Base-by-base conservation (phyloP, 2,888 invertebrate species). In the Hydroisotoma schaefferi region DNA sequence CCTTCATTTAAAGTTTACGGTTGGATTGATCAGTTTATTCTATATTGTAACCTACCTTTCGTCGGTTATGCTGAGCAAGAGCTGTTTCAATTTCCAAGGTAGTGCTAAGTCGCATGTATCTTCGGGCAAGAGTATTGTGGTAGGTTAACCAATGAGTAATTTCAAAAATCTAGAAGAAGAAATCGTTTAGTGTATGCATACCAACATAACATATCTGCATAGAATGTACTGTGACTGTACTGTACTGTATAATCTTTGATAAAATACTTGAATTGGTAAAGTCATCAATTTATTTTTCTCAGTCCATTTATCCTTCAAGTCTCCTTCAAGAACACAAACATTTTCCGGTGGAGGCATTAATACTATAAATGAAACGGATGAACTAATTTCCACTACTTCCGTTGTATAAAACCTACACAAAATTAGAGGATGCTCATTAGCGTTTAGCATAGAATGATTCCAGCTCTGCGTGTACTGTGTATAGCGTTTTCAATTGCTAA, bases 81-180 rank as follows among this genome's bases (percentile, higher is more conserved):
- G 90, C 87, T 0, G 90, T 87, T 74, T 97, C 95, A 75, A 94
- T 80, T 78, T 99, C 98, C 60, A 98, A 78, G 60, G 94, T 88
- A 73, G 94, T 93, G 72, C 94, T 95, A 18, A 98, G 81, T 61
- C 92, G 85, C 2, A 94, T 90, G 79, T 97, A 98, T 75, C 91
- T 86, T 73, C 88, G 87, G 56, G 98, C 86, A 65, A 98, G 88
- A 71, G 87, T 88, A 52, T 85, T 85, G 75, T 95, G 94, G 78
- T 98, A 99, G 2, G 97, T 94, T 74, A 87, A 88, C 65, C 97
- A 81, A 76, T 98, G 95, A 63, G 95, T 91, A 94, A 91, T 88
- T 82, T 93, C 88, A 67, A 75, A 90, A 0, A 90, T 69, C 72
- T 71, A 46, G 46, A 57, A 72, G 53, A 65, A 28, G 8, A 28